Percentiles rank a stretch among this genome's conserved stretches.
Conservation (phyloP, 2,113 vertebrate species). For the Pavo muticus region DNA sequence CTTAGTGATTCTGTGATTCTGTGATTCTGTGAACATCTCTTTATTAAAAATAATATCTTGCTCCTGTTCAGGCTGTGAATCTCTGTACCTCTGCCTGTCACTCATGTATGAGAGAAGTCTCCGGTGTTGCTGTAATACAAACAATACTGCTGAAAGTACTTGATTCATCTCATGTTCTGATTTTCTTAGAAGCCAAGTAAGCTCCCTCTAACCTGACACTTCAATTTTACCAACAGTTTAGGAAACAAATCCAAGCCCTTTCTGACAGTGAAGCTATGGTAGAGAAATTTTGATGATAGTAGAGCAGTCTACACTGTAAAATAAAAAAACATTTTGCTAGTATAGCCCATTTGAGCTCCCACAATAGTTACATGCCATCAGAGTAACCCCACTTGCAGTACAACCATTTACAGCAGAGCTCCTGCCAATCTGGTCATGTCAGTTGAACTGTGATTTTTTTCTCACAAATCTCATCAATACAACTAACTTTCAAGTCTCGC, state of each 20-base stretch:
- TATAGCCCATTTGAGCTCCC: not conserved
- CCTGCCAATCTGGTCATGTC: not conserved
- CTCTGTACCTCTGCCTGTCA: not conserved
- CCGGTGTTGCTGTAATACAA: not conserved
- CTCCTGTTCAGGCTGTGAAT: not conserved
- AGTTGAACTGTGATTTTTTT: not conserved
- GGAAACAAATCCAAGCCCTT: not conserved
- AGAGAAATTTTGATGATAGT: not conserved
- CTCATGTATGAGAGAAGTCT: accelerated
- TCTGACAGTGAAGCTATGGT: not conserved
- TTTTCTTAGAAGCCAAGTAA: not conserved
- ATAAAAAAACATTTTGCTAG: not conserved
- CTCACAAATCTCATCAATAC: not conserved
- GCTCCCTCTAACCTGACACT: not conserved
- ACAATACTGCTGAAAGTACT: not conserved
- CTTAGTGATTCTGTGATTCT: too few species aligned
- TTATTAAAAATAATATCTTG: not conserved
- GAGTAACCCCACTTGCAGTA: not conserved
- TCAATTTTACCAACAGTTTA: not conserved
- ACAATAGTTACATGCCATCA: not conserved
- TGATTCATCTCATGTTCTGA: not conserved
- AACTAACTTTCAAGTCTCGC: not conserved
- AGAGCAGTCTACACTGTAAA: not conserved
- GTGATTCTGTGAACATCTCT: not conserved
- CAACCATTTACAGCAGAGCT: not conserved